Percentiles rank a stretch among this genome's conserved stretches.
These are phyloP conservation scores for Maccullochella peelii DNA, from an alignment of 2,113 vertebrate species.

Conservation along the genomic window DNA sequence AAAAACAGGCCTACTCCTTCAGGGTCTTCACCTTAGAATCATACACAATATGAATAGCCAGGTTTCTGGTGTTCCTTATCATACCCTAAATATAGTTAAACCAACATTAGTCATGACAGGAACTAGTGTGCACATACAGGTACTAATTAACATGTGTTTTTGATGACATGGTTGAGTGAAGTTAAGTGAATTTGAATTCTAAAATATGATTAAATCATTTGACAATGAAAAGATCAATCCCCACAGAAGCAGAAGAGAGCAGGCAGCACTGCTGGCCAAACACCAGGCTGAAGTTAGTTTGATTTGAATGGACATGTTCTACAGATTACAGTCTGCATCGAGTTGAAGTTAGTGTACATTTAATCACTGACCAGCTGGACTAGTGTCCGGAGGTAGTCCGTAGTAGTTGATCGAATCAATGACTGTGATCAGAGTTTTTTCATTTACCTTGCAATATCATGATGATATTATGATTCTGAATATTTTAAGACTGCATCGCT, in stretches of 20 bases:
- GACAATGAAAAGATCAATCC: not conserved
- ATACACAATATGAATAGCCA: not conserved
- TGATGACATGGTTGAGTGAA: not conserved
- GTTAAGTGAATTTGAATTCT: not conserved
- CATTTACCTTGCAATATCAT: not conserved
- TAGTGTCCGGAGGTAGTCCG: not conserved
- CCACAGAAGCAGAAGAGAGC: not conserved
- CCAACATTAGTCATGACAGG: too few relatives aligned
- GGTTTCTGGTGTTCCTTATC: not conserved
- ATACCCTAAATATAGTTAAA: too few relatives aligned
- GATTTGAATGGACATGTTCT: not conserved
- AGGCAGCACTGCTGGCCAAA: not conserved
- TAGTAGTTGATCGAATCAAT: not conserved
- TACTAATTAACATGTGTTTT: too few relatives aligned
- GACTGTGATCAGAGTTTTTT: not conserved
- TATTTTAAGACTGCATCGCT: not conserved
- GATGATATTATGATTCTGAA: not conserved
- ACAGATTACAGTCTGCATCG: not conserved
- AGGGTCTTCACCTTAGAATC: not conserved
- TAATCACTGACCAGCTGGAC: not conserved
- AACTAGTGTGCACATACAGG: too few relatives aligned
- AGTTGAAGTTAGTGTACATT: not conserved
- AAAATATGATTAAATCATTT: not conserved
- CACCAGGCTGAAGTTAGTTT: not conserved
- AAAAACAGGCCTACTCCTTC: not conserved